Base-by-base conservation (phyloP, 1,140 invertebrate genomes). In the Drosophila varians region DNA sequence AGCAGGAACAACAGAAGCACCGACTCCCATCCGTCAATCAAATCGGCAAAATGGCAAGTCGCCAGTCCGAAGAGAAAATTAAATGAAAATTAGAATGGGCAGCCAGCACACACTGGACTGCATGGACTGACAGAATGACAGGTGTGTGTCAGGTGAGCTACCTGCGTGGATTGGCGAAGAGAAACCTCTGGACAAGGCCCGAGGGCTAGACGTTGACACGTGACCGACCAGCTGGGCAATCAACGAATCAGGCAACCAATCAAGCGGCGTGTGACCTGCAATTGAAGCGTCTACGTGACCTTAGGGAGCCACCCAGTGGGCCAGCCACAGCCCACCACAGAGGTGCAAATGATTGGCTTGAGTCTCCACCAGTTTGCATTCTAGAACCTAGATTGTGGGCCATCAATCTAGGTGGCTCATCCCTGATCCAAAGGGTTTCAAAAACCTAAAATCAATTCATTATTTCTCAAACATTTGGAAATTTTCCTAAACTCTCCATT, bases 201-300 rank as follows among this genome's bases (percentile, higher is more conserved):
- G 56, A 40, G 58, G 61, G 73, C 68, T 36, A 43, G 26, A 46
- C 52, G 55, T 48, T 71, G 70, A 70, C 74, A 83, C 78, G 78
- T 79, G 66, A 75, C 46, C 40, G 38, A 36, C 43, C 40, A 76
- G 56, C 52, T 26, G 25, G 53, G 62, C 76, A 74, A 70, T 75
- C 72, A 86, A 84, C 79, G 76, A 84, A 84, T 86, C 82, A 80
- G 80, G 80, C 82, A 86, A 86, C 72, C 77, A 86, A 86, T 86
- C 80, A 86, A 80, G 66, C 80, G 82, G 72, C 80, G 80, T 87
- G 76, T 86, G 82, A 80, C 82, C 80, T 86, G 80, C 80, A 87
- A 86, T 73, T 80, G 80, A 72, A 60, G 82, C 68, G 68, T 70
- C 40, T 74, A 84, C 80, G 82, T 87, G 82, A 70, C 70, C 73